Base-by-base conservation (phyloP, 2,797 vertebrate species). In the Xenentodon cancila region DNA sequence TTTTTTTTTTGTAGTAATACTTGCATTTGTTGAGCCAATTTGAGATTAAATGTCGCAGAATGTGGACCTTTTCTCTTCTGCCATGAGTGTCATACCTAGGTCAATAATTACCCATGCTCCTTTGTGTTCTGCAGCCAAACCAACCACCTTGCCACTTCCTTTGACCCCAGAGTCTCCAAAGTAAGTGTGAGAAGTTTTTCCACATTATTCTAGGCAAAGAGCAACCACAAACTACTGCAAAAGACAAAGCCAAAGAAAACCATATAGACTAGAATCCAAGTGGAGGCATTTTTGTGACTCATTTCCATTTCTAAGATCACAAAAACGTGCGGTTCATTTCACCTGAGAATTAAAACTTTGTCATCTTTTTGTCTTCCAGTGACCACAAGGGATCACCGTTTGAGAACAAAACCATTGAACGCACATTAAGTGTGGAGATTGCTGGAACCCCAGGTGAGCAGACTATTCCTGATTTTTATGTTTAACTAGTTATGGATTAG, bases 331-430 rank as follows among this genome's bases (percentile, higher is more conserved):
- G 85, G 91, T 92, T 77, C 84, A 89, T 84, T 89, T 93, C 90
- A 85, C 86, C 37, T 16, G 42, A 59, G 15, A 58, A 67, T 52
- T 88, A 82, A 75, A 65, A 5, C 11, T 48, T 43, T 7, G 32
- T 64, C 9, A 56, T 82, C 83, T 51, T 84, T 87, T 93, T 97
- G 94, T 98, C 94, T 99, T 98, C 85, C 95, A 99, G 97, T 97
- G 97, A 98, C 95, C 95, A 95, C 95, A 99, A 98, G 94, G 96
- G 96, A 98, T 98, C 97, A 95, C 96, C 96, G 95, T 98, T 98
- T 99, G 97, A 98, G 95, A 98, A 95, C 96, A 99, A 99, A 97
- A 96, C 95, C 95, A 98, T 95, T 97, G 97, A 99, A 95, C 94
- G 95, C 95, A 96, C 96, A 94, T 94, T 99, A 95, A 98, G 95